Percentiles rank a stretch among this genome's conserved stretches.
Conservation (phyloP, 2,888 invertebrate species). For the Diarsia dahlii region DNA sequence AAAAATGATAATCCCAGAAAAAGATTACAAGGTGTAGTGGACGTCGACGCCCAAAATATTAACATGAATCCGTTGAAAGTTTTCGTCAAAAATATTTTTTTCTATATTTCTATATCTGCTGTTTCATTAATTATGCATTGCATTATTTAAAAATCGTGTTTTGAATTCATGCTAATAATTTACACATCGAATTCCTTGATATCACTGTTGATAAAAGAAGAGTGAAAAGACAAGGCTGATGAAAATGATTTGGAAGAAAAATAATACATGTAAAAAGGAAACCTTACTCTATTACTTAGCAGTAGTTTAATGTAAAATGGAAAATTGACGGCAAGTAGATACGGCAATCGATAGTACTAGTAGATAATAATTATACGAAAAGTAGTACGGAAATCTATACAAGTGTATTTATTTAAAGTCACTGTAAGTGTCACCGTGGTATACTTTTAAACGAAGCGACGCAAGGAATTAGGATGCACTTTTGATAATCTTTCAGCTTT, state of each 20-base stretch:
- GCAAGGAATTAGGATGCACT: not conserved
- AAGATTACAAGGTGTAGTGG: not conserved
- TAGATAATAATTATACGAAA: no score
- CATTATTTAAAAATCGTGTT: not conserved
- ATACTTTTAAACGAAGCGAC: no score
- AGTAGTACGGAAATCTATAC: no score
- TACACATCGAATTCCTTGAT: not conserved
- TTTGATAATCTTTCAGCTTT: not conserved
- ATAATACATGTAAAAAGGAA: no score
- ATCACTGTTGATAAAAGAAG: not conserved
- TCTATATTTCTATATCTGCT: not conserved
- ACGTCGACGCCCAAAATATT: not conserved
- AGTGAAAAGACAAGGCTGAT: not conserved
- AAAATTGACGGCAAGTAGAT: no score
- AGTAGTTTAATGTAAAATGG: not conserved
- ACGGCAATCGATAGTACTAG: no score
- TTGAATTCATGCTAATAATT: not conserved
- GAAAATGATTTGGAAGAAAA: not conserved
- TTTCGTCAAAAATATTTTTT: not conserved
- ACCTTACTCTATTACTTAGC: not conserved
- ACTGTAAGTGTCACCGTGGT: no score
- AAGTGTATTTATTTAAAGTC: no score
- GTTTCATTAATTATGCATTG: not conserved
- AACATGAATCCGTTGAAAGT: not conserved
- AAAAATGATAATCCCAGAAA: not conserved